Evolutionary conservation across 2,113 vertebrate species (phyloP).

Genomic region (Parus major): DNA sequence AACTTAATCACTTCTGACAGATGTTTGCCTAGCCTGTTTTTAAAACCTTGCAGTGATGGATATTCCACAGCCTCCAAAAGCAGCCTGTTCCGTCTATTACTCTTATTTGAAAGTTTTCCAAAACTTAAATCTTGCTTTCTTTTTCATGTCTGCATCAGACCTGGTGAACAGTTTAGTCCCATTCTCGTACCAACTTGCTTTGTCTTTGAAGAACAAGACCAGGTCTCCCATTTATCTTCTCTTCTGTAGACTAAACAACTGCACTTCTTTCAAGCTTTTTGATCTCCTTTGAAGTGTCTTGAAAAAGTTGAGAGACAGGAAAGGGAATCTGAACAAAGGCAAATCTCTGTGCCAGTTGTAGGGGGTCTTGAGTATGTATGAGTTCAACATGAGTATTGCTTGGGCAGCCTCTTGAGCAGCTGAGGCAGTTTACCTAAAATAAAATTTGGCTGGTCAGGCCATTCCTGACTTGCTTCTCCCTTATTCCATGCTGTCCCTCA

Average conservation of each 20-base stretch:
- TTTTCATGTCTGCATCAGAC: conserved; percentile 18
- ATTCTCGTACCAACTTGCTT: neutral
- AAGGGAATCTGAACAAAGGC: conserved; percentile 14
- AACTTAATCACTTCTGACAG: neutral
- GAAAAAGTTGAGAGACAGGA: neutral
- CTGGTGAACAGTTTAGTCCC: conserved; percentile 33
- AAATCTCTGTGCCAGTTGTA: neutral
- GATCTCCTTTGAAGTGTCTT: conserved; percentile 47
- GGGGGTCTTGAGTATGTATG: neutral
- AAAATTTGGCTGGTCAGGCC: neutral
- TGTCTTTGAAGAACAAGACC: neutral
- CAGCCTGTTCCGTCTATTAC: conserved; percentile 1
- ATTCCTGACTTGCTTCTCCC: neutral
- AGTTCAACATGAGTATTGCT: neutral
- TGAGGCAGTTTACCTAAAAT: neutral
- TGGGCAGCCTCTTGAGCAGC: neutral
- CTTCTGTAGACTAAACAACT: conserved; percentile 37
- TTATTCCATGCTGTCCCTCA: neutral
- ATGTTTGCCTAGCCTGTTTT: conserved; percentile 13
- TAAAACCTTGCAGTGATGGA: neutral
- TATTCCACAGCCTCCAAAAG: neutral
- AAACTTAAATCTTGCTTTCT: neutral
- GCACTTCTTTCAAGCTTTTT: conserved; percentile 17
- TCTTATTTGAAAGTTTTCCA: conserved; percentile 45
- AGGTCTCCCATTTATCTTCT: conserved; percentile 3